A percentile compares a stretch with the other conserved stretches of the same genome.
phyloP scores from a whole-genome alignment of 2,888 invertebrate genomes.

The Leptura quadrifasciata region DNA sequence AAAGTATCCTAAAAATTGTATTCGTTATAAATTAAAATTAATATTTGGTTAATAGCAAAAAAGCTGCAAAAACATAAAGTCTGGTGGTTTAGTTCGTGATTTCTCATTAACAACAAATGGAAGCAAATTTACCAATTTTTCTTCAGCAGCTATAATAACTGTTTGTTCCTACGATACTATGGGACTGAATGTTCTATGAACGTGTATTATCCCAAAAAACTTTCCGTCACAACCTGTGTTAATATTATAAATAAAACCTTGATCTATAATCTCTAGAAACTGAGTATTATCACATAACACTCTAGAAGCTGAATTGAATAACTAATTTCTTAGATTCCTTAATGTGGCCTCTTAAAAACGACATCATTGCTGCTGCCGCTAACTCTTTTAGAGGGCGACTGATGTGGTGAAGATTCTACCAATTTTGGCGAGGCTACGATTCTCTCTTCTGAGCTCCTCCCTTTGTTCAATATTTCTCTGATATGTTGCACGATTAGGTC shows the following conservation, averaged over 20 bases:
- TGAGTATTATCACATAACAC: constrained; percentile 3
- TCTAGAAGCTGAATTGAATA: constrained; percentile 19
- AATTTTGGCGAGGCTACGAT: constrained; percentile 41
- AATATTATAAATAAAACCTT: constrained; percentile 30
- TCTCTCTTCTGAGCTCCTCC: constrained; percentile 64
- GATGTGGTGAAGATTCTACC: constrained; percentile 31
- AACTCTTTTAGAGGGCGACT: constrained; percentile 61
- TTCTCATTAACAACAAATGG: neutral
- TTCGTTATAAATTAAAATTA: too few species aligned
- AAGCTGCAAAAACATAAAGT: too few species aligned
- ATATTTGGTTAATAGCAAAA: too few species aligned
- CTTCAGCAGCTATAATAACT: neutral
- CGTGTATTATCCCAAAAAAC: neutral
- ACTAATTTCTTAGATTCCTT: constrained; percentile 38
- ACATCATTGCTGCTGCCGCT: constrained; percentile 57
- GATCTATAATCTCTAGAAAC: constrained; percentile 20
- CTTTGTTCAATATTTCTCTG: constrained; percentile 86
- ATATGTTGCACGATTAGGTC: constrained; percentile 98
- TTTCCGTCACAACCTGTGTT: constrained; percentile 22
- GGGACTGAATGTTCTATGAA: neutral
- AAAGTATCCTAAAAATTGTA: too few species aligned
- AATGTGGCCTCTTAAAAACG: constrained; percentile 67
- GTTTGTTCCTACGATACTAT: neutral
- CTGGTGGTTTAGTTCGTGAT: neutral
- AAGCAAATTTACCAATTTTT: neutral